Evolutionary conservation across 2,888 invertebrate genomes (phyloP).

Genomic region (Schizotus pectinicornis): DNA sequence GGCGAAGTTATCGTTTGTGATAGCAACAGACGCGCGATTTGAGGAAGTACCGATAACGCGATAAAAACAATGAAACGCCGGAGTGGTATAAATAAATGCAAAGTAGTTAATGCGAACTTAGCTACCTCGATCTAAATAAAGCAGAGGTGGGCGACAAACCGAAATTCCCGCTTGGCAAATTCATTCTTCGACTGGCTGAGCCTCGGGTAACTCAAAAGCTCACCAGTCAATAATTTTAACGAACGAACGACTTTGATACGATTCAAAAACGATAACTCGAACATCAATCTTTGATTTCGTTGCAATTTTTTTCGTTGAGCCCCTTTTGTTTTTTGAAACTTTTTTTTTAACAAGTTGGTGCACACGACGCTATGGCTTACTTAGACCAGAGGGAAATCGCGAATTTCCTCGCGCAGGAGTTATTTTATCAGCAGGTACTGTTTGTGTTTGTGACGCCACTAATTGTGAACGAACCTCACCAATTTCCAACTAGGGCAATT

Average conservation of each 20-base stretch:
- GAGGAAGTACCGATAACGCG: too few relatives aligned
- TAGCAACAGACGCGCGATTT: too few relatives aligned
- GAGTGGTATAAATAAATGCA: slow-evolving; percentile 38
- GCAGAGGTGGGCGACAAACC: slow-evolving; percentile 55
- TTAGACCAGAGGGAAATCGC: slow-evolving; percentile 87
- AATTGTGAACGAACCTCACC: slow-evolving; percentile 1
- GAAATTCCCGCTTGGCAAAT: slow-evolving; percentile 54
- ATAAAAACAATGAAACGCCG: slow-evolving; percentile 24
- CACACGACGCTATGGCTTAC: slow-evolving; percentile 50
- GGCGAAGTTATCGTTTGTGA: too few relatives aligned
- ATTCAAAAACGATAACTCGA: slow-evolving; percentile 41
- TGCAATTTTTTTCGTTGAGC: slow-evolving; percentile 16
- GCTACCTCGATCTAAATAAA: slow-evolving; percentile 55
- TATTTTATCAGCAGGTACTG: slow-evolving; percentile 74
- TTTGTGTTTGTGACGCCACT: slow-evolving; percentile 8
- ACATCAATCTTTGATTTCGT: slow-evolving; percentile 32
- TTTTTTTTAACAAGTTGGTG: slow-evolving; percentile 30
- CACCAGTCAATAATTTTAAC: slow-evolving; percentile 37
- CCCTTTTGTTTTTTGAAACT: slow-evolving; percentile 33
- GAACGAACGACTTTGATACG: slow-evolving; percentile 52
- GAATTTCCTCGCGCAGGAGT: slow-evolving; percentile 83
- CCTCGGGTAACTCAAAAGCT: slow-evolving; percentile 47
- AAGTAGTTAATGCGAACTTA: slow-evolving; percentile 47
- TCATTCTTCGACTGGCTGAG: slow-evolving; percentile 56
- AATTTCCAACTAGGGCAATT: neutral